Base-by-base conservation (phyloP, 1,140 invertebrate species). In the Hycleus cichorii region DNA sequence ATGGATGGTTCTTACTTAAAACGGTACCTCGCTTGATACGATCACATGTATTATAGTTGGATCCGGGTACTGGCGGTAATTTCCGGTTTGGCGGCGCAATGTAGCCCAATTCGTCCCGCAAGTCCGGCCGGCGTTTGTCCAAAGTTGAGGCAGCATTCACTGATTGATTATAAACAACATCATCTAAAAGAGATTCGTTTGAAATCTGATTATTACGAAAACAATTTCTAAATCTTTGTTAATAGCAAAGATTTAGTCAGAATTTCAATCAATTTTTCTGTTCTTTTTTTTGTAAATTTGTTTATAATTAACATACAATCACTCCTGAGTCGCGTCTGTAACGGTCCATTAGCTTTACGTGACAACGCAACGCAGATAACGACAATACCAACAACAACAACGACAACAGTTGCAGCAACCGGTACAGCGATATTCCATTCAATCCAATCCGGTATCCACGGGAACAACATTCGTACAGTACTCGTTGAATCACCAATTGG, bases 11-110 rank as follows among this genome's bases (percentile, higher is more conserved):
- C 88, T 90, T 84, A 90, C 88, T 89, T 83, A 90, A 88, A 63
- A 87, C 85, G 78, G 86, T 90, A 85, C 90, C 90, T 82, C 90
- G 82, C 81, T 93, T 93, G 78, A 93, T 91, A 67, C 90, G 82
- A 79, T 93, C 91, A 76, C 91, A 93, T 26, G 91, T 94, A 74
- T 92, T 93, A 76, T 93, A 93, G 75, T 93, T 92, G 11, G 90
- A 91, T 55, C 91, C 91, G 40, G 91, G 91, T 2, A 95, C 91
- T 8, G 91, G 91, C 6, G 91, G 91, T 44, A 93, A 79, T 75
- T 94, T 93, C 58, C 91, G 81, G 73, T 94, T 95, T 39, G 91
- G 91, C 27, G 91, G 91, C 0, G 91, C 90, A 71, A 94, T 93
- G 75, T 95, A 94, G 27, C 91, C 91, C 4, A 94, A 80, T 74